Evolutionary conservation across 2,797 vertebrate genomes (phyloP).

Genomic region (Taeniopygia guttata): DNA sequence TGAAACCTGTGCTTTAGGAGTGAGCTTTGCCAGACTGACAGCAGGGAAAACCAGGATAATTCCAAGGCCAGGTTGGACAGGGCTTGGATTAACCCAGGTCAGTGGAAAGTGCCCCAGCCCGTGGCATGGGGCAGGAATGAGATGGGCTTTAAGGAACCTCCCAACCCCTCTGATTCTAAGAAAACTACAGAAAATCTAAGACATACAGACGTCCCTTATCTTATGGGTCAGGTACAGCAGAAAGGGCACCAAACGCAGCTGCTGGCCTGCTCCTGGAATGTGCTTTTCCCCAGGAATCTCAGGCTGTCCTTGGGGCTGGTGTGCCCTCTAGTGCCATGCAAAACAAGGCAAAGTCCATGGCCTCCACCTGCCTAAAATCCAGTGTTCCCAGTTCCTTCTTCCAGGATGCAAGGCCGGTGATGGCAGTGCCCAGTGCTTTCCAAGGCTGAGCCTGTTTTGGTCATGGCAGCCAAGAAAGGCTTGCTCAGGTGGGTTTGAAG

Average conservation of each 20-base stretch:
- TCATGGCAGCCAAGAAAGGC: neutral
- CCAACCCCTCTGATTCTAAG: neutral
- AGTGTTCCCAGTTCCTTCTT: neutral
- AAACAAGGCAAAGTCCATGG: neutral
- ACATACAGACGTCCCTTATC: neutral
- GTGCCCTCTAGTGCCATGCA: conserved; percentile 10
- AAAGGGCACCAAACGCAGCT: neutral
- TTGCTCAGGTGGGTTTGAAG: neutral
- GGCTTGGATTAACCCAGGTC: neutral
- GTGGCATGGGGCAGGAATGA: neutral
- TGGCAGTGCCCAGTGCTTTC: rapidly evolving
- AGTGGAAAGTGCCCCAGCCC: neutral
- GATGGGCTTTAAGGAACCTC: neutral
- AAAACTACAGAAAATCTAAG: neutral
- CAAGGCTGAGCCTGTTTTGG: neutral
- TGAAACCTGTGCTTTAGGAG: neutral
- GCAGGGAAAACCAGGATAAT: neutral
- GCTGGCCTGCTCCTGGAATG: neutral
- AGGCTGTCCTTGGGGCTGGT: neutral
- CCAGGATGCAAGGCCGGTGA: rapidly evolving
- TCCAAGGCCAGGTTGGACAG: neutral
- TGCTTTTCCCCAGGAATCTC: neutral
- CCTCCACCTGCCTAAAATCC: neutral
- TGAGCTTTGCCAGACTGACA: neutral
- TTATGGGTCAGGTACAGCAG: neutral